These are phyloP conservation scores for Psylliodes chrysocephalus DNA, from an alignment of 2,888 invertebrate genomes.

Conservation along the genomic window DNA sequence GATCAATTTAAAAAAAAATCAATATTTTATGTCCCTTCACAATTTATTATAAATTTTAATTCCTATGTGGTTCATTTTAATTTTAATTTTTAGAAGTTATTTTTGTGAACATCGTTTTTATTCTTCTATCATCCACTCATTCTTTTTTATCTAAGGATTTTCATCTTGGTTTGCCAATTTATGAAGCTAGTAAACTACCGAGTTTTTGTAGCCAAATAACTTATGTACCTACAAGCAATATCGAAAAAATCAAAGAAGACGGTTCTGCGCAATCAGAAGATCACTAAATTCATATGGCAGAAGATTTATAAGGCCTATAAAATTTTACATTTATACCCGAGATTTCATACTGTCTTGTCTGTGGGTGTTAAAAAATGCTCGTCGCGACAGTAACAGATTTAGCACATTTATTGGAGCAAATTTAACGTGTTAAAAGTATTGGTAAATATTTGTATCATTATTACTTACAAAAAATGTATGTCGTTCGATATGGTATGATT, in stretches of 20 bases:
- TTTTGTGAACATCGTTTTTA: too few species aligned
- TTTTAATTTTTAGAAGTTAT: too few species aligned
- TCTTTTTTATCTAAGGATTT: too few species aligned
- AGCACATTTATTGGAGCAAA: not conserved
- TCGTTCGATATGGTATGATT: not conserved
- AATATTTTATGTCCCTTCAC: too few species aligned
- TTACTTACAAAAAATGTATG: not conserved
- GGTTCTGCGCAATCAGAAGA: not conserved
- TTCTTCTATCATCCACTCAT: too few species aligned
- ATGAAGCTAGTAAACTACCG: too few species aligned
- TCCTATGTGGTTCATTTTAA: too few species aligned
- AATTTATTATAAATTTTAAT: too few species aligned
- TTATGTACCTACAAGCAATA: not conserved
- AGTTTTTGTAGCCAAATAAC: too few species aligned
- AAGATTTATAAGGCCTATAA: constrained; percentile 12
- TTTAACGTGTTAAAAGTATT: not conserved
- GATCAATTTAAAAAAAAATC: too few species aligned
- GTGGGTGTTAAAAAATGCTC: not conserved
- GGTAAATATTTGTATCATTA: not conserved
- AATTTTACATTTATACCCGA: constrained; percentile 6
- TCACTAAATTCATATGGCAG: constrained; percentile 4
- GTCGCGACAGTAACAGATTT: not conserved
- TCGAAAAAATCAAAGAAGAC: not conserved
- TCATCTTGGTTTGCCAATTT: too few species aligned
- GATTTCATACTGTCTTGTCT: constrained; percentile 1